phyloP scores from a whole-genome alignment of 2,888 invertebrate species.

The Hydropsyche betteni region DNA sequence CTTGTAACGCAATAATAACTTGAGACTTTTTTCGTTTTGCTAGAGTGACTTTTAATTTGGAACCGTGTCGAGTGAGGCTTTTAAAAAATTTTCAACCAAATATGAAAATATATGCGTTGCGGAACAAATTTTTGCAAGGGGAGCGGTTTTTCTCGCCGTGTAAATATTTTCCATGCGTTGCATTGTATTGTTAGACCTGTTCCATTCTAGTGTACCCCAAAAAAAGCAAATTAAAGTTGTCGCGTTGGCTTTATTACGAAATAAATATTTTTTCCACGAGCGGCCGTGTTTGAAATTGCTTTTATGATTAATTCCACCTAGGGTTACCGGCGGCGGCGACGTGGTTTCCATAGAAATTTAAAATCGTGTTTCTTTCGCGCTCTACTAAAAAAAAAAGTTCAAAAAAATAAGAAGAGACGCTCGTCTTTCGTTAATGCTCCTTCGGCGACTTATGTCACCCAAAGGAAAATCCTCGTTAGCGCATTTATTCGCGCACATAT shows the following conservation, averaged over 20 bases:
- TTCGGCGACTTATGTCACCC: conserved; percentile 15
- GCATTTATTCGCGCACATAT: background rate
- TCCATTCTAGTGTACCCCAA: background rate
- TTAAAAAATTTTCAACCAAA: background rate
- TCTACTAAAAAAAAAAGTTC: background rate
- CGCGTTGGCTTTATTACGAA: conserved; percentile 27
- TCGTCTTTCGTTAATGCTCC: background rate
- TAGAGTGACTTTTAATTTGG: no score
- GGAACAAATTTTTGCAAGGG: background rate
- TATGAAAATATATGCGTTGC: conserved; percentile 13
- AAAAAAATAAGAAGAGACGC: background rate
- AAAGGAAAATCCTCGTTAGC: conserved; percentile 1
- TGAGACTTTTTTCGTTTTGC: no score
- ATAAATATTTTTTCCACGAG: conserved; percentile 47
- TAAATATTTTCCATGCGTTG: no score
- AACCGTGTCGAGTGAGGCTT: no score
- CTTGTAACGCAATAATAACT: no score
- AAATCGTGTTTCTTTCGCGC: conserved; percentile 29
- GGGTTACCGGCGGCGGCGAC: conserved; percentile 27
- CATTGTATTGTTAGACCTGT: background rate
- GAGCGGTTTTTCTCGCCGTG: no score
- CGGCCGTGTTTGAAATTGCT: conserved; percentile 41
- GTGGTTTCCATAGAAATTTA: conserved; percentile 43
- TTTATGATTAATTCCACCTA: conserved; percentile 46
- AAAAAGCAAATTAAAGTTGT: conserved; percentile 23